Base-by-base conservation (phyloP, 2,797 vertebrate genomes). In the Allobates femoralis region DNA sequence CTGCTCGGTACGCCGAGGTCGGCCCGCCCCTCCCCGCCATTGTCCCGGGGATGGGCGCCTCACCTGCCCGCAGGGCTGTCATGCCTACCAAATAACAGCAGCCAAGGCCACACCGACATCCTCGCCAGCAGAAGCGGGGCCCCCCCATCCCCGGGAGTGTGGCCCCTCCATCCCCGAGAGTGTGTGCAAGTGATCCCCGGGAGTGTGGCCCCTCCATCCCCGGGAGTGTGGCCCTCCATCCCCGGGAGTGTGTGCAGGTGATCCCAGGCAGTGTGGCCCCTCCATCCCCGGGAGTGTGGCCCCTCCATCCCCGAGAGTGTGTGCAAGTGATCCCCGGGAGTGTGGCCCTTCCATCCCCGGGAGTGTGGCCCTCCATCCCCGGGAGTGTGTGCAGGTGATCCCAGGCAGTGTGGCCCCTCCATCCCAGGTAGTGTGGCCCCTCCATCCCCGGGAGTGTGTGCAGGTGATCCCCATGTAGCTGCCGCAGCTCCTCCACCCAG, bases 41-140 rank as follows among this genome's bases (percentile, higher is more conserved):
- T 77, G 71, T 86, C 76, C 79, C 79, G 78, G 86, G 86, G 86
- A 84, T 80, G 82, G 82, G 86, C 82, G 21, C 85, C 79, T 86
- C 69, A 64, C 78, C 85, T 64, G 85, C n/a, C 46, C 64, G 46
- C 55, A 30, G 62, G 71, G 73, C n/a, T 60, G 32, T 34, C 32
- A 78, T 78, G 86, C 73, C 46, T 78, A 15, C 79, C 37, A 83
- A 83, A 78, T 83, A 87, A 64, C 53, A 0, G 81, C 32, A 1
- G 32, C 41, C 2, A 6, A 55, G 37, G n/a, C 71, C 1, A 7
- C 32, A 67, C 21, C 32, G 46, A 14, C 37, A 28, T 8, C 74
- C 58, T 53, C 4, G 6, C 4, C 19, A 19, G n/a, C 32, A 41
- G 21, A 41, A 14, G 6, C 74, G 3, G 71, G 56, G 14, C 26